These are phyloP conservation scores for Notospermus geniculatus DNA, from an alignment of 1,140 invertebrate genomes.

Conservation along the genomic window DNA sequence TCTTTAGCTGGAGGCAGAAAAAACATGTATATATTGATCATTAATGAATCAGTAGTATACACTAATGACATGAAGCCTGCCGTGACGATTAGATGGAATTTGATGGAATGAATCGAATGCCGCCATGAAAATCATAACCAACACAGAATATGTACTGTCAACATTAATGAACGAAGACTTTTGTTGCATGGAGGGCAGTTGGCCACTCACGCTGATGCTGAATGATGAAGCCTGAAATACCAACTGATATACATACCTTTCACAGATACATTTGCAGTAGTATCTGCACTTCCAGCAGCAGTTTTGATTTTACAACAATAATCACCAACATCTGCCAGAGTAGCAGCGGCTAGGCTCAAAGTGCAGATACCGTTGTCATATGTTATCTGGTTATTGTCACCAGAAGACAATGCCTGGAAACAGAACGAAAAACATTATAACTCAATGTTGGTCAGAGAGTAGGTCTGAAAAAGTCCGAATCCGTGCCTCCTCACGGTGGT, in stretches of 20 bases:
- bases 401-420: conserved; percentile 36
- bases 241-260: conserved; percentile 31
- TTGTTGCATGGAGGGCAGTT: too few species aligned
- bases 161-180: too few species aligned
- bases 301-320: conserved; percentile 90
- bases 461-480: neutral
- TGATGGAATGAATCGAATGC: too few species aligned
- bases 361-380: conserved; percentile 55
- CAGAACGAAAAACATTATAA: conserved; percentile 9
- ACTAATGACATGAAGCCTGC: too few species aligned
- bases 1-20: neutral
- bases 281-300: conserved; percentile 72
- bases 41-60: too few species aligned
- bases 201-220: too few species aligned
- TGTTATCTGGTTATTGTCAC: conserved; percentile 29
- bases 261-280: conserved; percentile 40
- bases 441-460: neutral
- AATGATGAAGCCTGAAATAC: too few species aligned
- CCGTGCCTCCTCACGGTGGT: neutral
- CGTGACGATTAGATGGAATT: too few species aligned
- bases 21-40: neutral
- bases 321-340: conserved; percentile 89
- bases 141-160: too few species aligned
- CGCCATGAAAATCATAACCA: too few species aligned
- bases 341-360: conserved; percentile 88